These are phyloP conservation scores for Cybosia mesomella DNA, from an alignment of 2,888 invertebrate species.

Conservation along the genomic window DNA sequence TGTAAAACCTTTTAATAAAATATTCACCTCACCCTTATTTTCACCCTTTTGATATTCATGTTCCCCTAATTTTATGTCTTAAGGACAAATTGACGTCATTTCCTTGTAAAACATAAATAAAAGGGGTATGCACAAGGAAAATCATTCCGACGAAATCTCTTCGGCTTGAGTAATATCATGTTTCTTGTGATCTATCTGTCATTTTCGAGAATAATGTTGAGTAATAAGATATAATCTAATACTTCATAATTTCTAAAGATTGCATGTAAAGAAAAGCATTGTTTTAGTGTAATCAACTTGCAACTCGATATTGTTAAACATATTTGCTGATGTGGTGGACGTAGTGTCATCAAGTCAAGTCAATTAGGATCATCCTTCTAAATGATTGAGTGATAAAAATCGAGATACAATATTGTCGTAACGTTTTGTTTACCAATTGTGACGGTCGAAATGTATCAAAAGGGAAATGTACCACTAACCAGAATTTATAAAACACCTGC, in stretches of 20 bases:
- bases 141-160: slow-evolving; percentile 1
- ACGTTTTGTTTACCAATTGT: too few species aligned
- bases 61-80: slow-evolving; percentile 18
- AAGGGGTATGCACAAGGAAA: slow-evolving; percentile 16
- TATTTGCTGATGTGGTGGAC: too few species aligned
- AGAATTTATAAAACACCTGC: too few species aligned
- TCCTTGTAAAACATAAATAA: slow-evolving; percentile 16
- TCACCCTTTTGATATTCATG: slow-evolving; percentile 9
- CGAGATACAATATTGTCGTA: too few species aligned
- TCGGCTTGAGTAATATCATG: slow-evolving; percentile 15
- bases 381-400: too few species aligned
- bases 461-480: too few species aligned
- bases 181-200: slow-evolving; percentile 2
- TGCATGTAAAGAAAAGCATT: not conserved
- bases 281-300: not conserved
- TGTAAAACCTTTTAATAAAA: slow-evolving; percentile 2
- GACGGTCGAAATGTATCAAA: too few species aligned
- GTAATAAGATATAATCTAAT: not conserved
- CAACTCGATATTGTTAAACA: too few species aligned
- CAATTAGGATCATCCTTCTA: too few species aligned
- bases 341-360: too few species aligned
- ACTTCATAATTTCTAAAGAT: not conserved
- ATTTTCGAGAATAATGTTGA: not conserved
- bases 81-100: slow-evolving; percentile 18
- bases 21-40: not conserved